Base-by-base conservation (phyloP, 2,888 invertebrate species). In the Orchestes rusci region DNA sequence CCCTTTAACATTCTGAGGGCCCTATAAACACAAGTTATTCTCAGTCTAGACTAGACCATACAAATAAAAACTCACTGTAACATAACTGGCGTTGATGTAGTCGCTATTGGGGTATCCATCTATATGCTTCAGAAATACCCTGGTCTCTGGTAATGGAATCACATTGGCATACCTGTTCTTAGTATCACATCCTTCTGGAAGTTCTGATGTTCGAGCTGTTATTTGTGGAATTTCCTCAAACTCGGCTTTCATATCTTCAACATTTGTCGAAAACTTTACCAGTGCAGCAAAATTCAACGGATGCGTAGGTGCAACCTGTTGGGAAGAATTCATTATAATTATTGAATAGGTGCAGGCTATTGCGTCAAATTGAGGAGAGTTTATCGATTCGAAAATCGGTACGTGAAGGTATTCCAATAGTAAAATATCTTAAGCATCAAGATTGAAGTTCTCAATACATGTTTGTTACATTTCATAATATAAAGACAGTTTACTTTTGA, bases 131-230 rank as follows among this genome's bases (percentile, higher is more conserved):
- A 94, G 71, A 20, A 80, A 78, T 2, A 94, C 93, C 60, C 93
- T 76, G 19, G 91, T 91, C 68, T 92, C 91, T 19, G 92, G 91
- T 55, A 91, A 76, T 40, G 94, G 94, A 55, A 94, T 83, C n/a
- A 94, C 90, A 68, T 95, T 94, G 45, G 93, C 90, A 70, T 91
- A 95, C 53, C 87, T 73, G 70, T 95, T 94, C 69, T 92, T 93
- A 50, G 84, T 79, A 62, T 93, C 93, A 51, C 88, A 89, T 1
- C 92, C 93, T 0, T 77, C 73, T 0, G 91, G 91, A 37, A 92
- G 78, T 61, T 91, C 90, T 57, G 86, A 89, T 15, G 85, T 80
- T 17, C 80, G 75, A 0, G 84, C 84, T 2, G 79, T 77, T 27
- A 88, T 80, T 50, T 84, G 82, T 1, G 90, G 90, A 48, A 91